Conservation (phyloP, 2,113 vertebrate genomes). For the Ochotona princeps region DNA sequence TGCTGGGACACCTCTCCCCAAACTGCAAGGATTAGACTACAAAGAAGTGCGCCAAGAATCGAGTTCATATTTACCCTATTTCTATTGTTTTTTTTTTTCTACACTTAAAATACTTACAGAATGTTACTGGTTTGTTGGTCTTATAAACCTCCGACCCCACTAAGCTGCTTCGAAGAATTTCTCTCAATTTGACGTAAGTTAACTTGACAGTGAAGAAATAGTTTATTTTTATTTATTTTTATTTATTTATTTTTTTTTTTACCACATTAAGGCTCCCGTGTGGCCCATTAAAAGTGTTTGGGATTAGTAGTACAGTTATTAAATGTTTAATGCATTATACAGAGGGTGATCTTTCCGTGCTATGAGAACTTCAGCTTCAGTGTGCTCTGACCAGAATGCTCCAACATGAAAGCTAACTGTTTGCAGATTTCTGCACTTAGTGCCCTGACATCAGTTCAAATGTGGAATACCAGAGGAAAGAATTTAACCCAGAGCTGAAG, state of each 20-base stretch:
- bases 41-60: constrained; percentile 27
- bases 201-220: constrained; percentile 74
- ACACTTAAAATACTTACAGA: constrained; percentile 42
- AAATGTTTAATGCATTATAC: constrained; percentile 78
- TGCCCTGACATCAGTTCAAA: constrained; percentile 75
- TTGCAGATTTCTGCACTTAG: constrained; percentile 77
- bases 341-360: constrained; percentile 65
- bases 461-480: constrained; percentile 69
- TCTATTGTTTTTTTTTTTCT: constrained; percentile 53
- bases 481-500: constrained; percentile 73
- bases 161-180: constrained; percentile 68
- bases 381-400: constrained; percentile 58
- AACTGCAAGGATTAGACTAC: constrained; percentile 9
- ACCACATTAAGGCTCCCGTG: constrained; percentile 77
- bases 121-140: constrained; percentile 52
- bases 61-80: neutral
- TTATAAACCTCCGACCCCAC: constrained; percentile 64
- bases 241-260: constrained; percentile 17
- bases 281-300: constrained; percentile 76
- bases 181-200: constrained; percentile 72
- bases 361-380: constrained; percentile 69
- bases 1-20: neutral
- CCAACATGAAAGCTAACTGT: constrained; percentile 77
- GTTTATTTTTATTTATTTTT: constrained; percentile 41
- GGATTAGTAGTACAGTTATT: constrained; percentile 77